These are phyloP conservation scores for Ceraclea dissimilis DNA, from an alignment of 2,888 invertebrate species.

Conservation along the genomic window DNA sequence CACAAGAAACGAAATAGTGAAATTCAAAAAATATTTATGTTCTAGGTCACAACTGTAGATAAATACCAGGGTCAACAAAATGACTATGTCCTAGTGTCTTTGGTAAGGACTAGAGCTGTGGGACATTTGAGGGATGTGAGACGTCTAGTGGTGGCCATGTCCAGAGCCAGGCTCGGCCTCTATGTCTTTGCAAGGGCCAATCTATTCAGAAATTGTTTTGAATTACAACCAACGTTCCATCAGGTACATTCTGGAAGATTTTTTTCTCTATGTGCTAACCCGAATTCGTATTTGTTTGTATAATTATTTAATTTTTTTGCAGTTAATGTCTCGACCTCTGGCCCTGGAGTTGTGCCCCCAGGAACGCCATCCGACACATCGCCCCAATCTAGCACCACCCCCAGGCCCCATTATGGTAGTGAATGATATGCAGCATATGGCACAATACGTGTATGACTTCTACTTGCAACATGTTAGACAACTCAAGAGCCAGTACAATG, in stretches of 20 bases:
- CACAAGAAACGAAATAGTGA: too few relatives aligned
- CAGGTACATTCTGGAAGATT: too few relatives aligned
- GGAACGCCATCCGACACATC: constrained; percentile 71
- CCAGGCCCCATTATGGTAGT: constrained; percentile 51
- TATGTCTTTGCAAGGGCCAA: constrained; percentile 92
- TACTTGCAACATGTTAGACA: constrained; percentile 71
- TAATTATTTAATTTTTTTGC: constrained; percentile 30
- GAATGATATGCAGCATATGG: constrained; percentile 90
- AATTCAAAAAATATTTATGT: too few relatives aligned
- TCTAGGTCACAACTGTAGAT: constrained; percentile 86
- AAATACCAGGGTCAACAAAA: constrained; percentile 99
- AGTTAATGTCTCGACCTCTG: constrained; percentile 76
- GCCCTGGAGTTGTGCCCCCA: constrained; percentile 71
- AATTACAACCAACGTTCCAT: constrained; percentile 91
- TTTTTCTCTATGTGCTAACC: too few relatives aligned
- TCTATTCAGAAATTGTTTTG: constrained; percentile 94
- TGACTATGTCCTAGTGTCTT: constrained; percentile 91
- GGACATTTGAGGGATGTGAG: constrained; percentile 96
- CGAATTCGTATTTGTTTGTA: too few relatives aligned
- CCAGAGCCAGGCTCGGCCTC: constrained; percentile 90
- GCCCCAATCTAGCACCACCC: constrained; percentile 42
- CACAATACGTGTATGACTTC: constrained; percentile 88
- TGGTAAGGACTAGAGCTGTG: constrained; percentile 94
- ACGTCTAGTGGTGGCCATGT: constrained; percentile 95
- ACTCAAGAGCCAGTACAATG: constrained; percentile 46